phyloP scores from a whole-genome alignment of 1,140 invertebrate genomes.

The Orchesella cincta region DNA sequence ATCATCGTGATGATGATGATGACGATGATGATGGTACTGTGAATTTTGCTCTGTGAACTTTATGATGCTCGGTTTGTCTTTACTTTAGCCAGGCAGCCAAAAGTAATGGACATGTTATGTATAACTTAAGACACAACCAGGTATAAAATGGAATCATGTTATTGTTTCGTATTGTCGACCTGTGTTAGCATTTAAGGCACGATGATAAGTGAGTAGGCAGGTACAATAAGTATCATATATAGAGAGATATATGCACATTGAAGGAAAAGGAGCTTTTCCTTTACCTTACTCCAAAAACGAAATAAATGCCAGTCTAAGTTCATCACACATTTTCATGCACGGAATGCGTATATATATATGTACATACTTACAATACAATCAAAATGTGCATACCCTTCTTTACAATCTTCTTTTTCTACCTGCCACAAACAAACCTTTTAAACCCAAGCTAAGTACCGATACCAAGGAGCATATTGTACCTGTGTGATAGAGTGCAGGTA shows the following conservation, averaged over 20 bases:
- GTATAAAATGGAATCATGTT: slow-evolving; percentile 6
- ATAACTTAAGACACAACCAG: neutral
- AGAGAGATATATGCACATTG: too few relatives aligned
- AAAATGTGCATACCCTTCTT: slow-evolving; percentile 1
- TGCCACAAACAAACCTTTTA: neutral
- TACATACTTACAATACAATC: neutral
- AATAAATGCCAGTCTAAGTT: too few relatives aligned
- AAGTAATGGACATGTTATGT: neutral
- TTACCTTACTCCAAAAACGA: too few relatives aligned
- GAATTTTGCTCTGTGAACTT: slow-evolving; percentile 19
- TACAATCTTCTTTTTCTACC: slow-evolving; percentile 16
- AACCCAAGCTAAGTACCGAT: neutral
- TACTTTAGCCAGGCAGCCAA: neutral
- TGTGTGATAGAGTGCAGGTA: neutral
- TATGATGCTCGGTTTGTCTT: slow-evolving; percentile 16
- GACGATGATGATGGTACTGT: neutral
- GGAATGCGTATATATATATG: too few relatives aligned
- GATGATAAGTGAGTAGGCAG: neutral
- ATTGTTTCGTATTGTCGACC: slow-evolving; percentile 4
- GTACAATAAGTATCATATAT: too few relatives aligned
- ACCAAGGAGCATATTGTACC: slow-evolving; percentile 4
- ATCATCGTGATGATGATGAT: neutral
- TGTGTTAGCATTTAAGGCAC: neutral
- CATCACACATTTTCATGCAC: slow-evolving; percentile 11
- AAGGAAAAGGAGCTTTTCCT: too few relatives aligned